Conservation (phyloP, 2,113 vertebrate species). For the Sinocyclocheilus grahami region DNA sequence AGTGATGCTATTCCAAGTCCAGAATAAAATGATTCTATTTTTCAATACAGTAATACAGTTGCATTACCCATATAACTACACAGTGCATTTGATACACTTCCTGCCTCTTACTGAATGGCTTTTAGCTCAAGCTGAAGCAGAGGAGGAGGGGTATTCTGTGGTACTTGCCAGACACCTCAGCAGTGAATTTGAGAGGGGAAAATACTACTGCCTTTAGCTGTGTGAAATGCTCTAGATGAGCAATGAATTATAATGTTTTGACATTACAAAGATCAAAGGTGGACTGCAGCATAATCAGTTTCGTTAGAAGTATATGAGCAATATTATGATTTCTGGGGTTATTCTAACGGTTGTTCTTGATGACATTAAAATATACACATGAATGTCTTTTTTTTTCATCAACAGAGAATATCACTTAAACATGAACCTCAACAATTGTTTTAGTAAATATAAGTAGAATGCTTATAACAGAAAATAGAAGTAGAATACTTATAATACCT, state of each 20-base stretch:
- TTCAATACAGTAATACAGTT: not conserved
- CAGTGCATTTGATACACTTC: not conserved
- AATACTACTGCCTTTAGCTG: not conserved
- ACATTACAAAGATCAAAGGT: constrained; percentile 8
- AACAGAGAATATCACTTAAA: not conserved
- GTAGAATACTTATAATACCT: constrained; percentile 48
- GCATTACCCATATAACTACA: not conserved
- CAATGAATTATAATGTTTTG: constrained; percentile 17
- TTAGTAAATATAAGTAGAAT: not conserved
- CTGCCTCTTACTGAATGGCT: not conserved
- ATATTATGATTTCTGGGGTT: constrained; percentile 12
- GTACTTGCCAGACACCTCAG: constrained; percentile 30
- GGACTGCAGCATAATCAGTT: not conserved
- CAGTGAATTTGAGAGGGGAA: constrained; percentile 7
- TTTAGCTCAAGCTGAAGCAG: not conserved
- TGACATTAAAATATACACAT: not conserved
- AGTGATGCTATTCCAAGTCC: no score
- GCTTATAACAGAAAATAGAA: constrained; percentile 48
- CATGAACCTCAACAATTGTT: not conserved
- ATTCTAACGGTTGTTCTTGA: not conserved
- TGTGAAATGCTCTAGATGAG: not conserved
- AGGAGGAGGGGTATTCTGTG: constrained; percentile 27
- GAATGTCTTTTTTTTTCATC: not conserved
- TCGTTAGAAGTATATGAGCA: not conserved
- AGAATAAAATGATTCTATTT: no score